phyloP scores from a whole-genome alignment of 2,113 vertebrate genomes.

The Lepus europaeus region DNA sequence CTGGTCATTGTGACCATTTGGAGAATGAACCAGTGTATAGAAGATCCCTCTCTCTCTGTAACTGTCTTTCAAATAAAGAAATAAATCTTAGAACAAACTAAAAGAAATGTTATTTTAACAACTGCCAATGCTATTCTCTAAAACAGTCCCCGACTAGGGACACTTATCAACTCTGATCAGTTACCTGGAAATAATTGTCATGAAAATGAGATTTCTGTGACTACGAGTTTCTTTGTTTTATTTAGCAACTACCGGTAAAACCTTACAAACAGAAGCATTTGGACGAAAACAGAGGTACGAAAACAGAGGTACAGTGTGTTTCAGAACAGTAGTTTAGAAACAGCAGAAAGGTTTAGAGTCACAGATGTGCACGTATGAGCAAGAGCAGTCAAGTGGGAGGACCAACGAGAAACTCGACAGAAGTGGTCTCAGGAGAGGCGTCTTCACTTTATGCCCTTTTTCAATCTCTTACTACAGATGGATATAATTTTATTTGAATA shows the following conservation, averaged over 20 bases:
- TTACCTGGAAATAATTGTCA: background rate
- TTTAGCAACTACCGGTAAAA: conserved; percentile 35
- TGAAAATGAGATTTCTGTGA: conserved; percentile 18
- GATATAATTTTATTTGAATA: background rate
- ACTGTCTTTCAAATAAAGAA: no score
- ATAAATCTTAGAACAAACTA: background rate
- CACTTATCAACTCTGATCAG: background rate
- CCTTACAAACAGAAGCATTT: conserved; percentile 2
- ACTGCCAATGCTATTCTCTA: conserved; percentile 9
- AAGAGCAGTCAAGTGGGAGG: background rate
- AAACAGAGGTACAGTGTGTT: background rate
- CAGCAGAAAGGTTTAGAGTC: background rate
- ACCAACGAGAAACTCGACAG: background rate
- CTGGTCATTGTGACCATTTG: no score
- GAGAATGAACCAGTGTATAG: no score
- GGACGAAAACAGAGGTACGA: background rate
- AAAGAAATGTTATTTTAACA: background rate
- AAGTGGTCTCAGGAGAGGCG: background rate
- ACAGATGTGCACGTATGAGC: background rate
- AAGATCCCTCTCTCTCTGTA: no score
- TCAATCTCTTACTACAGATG: background rate
- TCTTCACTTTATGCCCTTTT: background rate
- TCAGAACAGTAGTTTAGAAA: background rate
- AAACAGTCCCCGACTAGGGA: background rate
- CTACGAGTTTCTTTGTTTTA: background rate